A percentile compares a stretch with the other conserved stretches of the same genome.
Conservation (phyloP, 2,888 invertebrate genomes). For the Agrochola macilenta region DNA sequence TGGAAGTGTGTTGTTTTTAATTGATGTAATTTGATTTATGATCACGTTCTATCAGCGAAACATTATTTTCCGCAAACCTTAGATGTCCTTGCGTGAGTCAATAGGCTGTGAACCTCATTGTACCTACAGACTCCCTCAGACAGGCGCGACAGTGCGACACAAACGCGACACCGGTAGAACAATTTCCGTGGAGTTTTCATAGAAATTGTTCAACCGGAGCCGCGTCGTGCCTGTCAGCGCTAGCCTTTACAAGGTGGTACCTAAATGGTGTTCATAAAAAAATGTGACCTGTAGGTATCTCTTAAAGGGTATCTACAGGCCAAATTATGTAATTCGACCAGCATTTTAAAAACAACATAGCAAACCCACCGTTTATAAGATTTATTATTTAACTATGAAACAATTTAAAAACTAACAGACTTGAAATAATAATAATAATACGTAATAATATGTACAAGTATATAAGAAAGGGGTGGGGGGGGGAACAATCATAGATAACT, state of each 20-base stretch:
- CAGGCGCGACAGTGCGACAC: too few relatives aligned
- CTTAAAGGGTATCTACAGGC: too few relatives aligned
- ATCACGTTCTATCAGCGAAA: slow-evolving; percentile 15
- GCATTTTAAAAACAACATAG: not conserved
- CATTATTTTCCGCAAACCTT: slow-evolving; percentile 6
- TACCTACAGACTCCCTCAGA: not conserved
- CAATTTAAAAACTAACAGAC: too few relatives aligned
- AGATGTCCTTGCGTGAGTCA: not conserved
- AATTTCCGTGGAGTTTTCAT: too few relatives aligned
- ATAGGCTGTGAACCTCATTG: not conserved
- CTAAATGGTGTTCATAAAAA: not conserved
- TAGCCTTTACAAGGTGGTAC: too few relatives aligned
- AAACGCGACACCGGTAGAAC: too few relatives aligned
- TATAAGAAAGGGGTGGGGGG: too few relatives aligned
- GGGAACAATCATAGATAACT: too few relatives aligned
- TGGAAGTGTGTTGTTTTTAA: slow-evolving; percentile 38
- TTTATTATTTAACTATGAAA: slow-evolving; percentile 4
- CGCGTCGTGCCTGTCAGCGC: too few relatives aligned
- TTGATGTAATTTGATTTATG: slow-evolving; percentile 36
- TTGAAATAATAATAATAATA: too few relatives aligned
- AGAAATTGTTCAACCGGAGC: too few relatives aligned
- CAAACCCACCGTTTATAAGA: not conserved
- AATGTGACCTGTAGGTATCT: not conserved
- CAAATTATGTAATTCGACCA: not conserved
- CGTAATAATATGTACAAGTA: too few relatives aligned